phyloP scores from a whole-genome alignment of 2,888 invertebrate genomes.

The Cinara cedri region DNA sequence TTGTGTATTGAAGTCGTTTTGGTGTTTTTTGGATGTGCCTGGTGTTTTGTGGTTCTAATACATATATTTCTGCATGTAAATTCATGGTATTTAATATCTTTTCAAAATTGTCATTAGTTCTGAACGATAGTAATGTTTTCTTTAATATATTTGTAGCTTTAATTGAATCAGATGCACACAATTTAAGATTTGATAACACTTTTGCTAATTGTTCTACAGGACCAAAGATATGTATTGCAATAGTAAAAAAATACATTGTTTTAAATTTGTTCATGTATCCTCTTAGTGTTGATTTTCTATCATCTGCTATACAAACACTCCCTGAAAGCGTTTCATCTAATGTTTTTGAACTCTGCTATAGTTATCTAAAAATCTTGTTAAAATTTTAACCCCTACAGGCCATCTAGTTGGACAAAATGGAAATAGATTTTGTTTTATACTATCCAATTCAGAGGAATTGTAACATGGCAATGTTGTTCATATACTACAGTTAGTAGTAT shows the following conservation, averaged over 20 bases:
- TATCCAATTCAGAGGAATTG: not conserved
- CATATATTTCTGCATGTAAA: not conserved
- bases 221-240: slow-evolving; percentile 12
- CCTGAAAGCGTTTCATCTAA: slow-evolving; percentile 27
- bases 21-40: not conserved
- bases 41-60: not conserved
- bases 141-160: slow-evolving; percentile 3
- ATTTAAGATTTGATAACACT: not conserved
- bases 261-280: not conserved
- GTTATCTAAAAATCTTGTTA: slow-evolving; percentile 9
- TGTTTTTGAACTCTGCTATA: slow-evolving; percentile 27
- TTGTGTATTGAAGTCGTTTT: not conserved
- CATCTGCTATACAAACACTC: slow-evolving; percentile 11
- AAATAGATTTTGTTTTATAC: slow-evolving; percentile 12
- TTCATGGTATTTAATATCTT: not conserved
- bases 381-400: slow-evolving; percentile 1
- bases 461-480: too few species aligned
- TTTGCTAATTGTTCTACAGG: slow-evolving; percentile 6
- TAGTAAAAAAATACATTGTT: not conserved
- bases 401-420: slow-evolving; percentile 26
- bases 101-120: slow-evolving; percentile 6
- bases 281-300: not conserved
- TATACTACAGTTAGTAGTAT: too few species aligned
- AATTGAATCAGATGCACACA: slow-evolving; percentile 7
- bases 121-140: too few species aligned